phyloP scores from a whole-genome alignment of 2,797 vertebrate genomes.

The Syndactyla subalaris region DNA sequence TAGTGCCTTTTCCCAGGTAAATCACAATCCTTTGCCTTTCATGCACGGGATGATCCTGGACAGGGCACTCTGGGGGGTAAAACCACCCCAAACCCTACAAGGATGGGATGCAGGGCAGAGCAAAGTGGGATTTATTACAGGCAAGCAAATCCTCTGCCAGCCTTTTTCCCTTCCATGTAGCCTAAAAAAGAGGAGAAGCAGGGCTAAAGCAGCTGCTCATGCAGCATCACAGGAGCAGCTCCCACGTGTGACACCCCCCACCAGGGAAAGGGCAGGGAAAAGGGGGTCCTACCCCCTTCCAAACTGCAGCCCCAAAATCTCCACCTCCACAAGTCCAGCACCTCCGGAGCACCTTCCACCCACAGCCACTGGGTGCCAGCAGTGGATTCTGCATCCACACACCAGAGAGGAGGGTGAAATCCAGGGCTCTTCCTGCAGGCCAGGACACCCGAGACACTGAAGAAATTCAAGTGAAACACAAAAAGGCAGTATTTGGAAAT shows the following conservation, averaged over 20 bases:
- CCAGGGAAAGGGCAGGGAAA: accelerated
- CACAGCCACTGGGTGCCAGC: slow-evolving; percentile 55
- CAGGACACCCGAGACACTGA: background rate
- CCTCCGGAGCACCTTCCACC: background rate
- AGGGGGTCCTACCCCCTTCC: accelerated
- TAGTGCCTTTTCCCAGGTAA: background rate
- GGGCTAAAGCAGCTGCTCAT: accelerated
- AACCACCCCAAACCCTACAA: background rate
- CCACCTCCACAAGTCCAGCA: too few relatives aligned
- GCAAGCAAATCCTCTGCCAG: background rate
- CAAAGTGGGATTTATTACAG: background rate
- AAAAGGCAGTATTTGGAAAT: background rate
- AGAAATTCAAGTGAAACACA: background rate
- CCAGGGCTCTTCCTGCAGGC: background rate
- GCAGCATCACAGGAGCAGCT: accelerated
- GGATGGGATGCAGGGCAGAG: background rate
- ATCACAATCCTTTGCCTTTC: accelerated
- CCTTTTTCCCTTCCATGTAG: background rate
- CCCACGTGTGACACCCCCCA: background rate
- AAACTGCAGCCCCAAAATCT: background rate
- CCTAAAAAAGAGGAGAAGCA: background rate
- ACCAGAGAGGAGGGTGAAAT: accelerated
- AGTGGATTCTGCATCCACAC: background rate
- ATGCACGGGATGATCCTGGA: accelerated
- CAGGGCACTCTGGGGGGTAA: accelerated